A percentile compares a stretch with the other conserved stretches of the same genome.
Conservation (phyloP, 2,888 invertebrate species). For the Nymphalis urticae region DNA sequence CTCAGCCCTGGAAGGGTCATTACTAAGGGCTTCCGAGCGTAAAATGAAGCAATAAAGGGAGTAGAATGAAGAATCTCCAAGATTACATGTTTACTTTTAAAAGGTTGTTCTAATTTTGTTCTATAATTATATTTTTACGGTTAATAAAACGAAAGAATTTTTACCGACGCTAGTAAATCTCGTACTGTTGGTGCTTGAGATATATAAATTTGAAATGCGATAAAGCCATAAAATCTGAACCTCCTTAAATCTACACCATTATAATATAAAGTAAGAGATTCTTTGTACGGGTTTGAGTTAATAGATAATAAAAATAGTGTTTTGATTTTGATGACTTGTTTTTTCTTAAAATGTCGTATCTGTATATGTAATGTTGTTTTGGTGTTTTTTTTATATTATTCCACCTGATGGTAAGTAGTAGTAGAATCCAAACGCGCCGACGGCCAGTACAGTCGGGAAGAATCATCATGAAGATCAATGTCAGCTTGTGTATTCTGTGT, state of each 20-base stretch:
- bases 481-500: too few species aligned
- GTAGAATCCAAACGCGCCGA: too few species aligned
- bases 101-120: slow-evolving; percentile 25
- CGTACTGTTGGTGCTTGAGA: not conserved
- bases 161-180: slow-evolving; percentile 5
- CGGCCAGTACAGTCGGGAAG: too few species aligned
- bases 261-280: too few species aligned
- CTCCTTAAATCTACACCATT: not conserved
- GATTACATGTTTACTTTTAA: slow-evolving; percentile 50
- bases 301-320: too few species aligned
- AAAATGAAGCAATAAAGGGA: slow-evolving; percentile 52
- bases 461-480: too few species aligned
- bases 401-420: too few species aligned
- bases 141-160: slow-evolving; percentile 1
- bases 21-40: slow-evolving; percentile 46
- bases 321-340: too few species aligned
- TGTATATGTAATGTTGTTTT: too few species aligned
- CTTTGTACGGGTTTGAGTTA: too few species aligned
- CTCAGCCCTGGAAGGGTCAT: slow-evolving; percentile 42
- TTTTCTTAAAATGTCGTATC: too few species aligned
- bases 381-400: too few species aligned
- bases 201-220: slow-evolving; percentile 3
- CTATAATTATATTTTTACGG: slow-evolving; percentile 22
- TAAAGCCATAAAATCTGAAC: not conserved
- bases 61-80: slow-evolving; percentile 43